Evolutionary conservation across 2,888 invertebrate genomes (phyloP).

Genomic region (Zelleria hepariella): DNA sequence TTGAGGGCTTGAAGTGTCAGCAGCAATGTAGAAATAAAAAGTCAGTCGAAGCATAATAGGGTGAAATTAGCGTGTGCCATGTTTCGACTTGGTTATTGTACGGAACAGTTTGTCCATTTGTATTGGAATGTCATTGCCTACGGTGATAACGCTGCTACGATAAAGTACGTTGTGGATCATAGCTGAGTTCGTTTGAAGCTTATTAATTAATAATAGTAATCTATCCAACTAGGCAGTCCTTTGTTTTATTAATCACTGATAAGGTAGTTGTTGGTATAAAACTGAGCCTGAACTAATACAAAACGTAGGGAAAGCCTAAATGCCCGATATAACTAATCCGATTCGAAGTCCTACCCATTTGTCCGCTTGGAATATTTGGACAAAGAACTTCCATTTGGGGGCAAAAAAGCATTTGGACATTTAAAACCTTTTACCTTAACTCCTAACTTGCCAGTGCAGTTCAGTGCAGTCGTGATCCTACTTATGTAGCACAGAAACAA

Average conservation of each 20-base stretch:
- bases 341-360: constrained; percentile 51
- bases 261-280: background rate
- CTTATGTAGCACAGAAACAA: background rate
- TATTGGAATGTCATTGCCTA: too few species aligned
- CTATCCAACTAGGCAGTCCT: background rate
- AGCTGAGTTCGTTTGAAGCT: background rate
- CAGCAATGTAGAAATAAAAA: too few species aligned
- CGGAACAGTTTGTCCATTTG: too few species aligned
- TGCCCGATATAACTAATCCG: constrained; percentile 60
- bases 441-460: constrained; percentile 14
- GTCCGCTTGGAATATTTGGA: constrained; percentile 56
- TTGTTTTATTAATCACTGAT: background rate
- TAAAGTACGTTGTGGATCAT: background rate
- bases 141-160: background rate
- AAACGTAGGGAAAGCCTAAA: constrained; percentile 11
- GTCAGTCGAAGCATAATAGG: too few species aligned
- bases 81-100: too few species aligned
- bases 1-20: too few species aligned
- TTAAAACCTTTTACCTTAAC: constrained; percentile 33
- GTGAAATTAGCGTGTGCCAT: too few species aligned
- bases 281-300: background rate
- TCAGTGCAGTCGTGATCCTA: background rate
- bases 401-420: constrained; percentile 43
- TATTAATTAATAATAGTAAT: background rate
- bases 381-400: constrained; percentile 70